phyloP scores from a whole-genome alignment of 2,797 vertebrate genomes.

The Coluber constrictor region DNA sequence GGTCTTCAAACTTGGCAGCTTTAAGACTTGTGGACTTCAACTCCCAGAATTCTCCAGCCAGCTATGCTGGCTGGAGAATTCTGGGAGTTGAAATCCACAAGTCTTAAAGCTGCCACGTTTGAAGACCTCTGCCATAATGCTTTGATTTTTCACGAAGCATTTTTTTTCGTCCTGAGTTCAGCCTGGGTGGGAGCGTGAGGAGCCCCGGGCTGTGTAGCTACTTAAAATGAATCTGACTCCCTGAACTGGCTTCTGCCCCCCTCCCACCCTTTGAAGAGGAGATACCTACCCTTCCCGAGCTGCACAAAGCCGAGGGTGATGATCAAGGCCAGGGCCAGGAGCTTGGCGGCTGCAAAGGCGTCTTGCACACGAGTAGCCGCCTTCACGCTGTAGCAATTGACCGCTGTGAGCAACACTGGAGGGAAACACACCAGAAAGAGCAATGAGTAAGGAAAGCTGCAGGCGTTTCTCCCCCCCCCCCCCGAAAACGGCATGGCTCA shows the following conservation, averaged over 20 bases:
- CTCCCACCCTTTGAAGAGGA: neutral
- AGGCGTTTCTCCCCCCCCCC: neutral
- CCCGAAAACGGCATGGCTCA: neutral
- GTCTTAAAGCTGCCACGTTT: too few relatives aligned
- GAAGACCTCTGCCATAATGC: neutral
- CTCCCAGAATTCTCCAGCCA: too few relatives aligned
- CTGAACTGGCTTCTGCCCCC: neutral
- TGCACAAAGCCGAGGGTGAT: slow-evolving; percentile 92
- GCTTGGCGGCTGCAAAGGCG: slow-evolving; percentile 89
- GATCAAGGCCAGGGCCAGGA: slow-evolving; percentile 87
- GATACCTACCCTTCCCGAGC: slow-evolving; percentile 77
- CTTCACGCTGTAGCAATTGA: slow-evolving; percentile 97
- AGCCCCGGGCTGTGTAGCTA: neutral
- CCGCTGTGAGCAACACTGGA: slow-evolving; percentile 85
- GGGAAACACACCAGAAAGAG: neutral
- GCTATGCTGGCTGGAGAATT: too few relatives aligned
- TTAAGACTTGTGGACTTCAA: too few relatives aligned
- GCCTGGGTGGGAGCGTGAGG: neutral
- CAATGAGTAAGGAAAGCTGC: neutral
- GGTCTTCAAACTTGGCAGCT: too few relatives aligned
- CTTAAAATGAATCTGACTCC: neutral
- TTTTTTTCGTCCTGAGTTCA: neutral
- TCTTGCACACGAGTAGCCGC: slow-evolving; percentile 95
- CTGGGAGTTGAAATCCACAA: too few relatives aligned
- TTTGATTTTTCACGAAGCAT: neutral